Conservation (phyloP, 2,113 vertebrate genomes). For the Esox niger region DNA sequence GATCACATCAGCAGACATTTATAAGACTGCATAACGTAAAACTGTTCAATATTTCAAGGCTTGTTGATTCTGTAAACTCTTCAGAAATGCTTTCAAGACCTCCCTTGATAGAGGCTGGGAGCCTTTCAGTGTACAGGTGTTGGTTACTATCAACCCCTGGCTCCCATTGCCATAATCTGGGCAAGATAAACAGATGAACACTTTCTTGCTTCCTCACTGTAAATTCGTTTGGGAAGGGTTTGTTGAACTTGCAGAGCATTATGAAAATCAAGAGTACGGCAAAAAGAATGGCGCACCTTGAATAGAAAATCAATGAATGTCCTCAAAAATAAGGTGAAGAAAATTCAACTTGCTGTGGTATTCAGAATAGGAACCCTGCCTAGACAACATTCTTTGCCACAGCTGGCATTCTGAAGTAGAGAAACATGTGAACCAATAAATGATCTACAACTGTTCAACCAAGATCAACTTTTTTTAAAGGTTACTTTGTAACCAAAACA, state of each 20-base stretch:
- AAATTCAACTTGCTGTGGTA: no score
- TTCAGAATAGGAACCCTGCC: no score
- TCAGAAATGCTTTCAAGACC: constrained; percentile 61
- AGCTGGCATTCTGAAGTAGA: neutral
- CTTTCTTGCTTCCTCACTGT: no score
- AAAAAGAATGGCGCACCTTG: neutral
- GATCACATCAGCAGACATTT: constrained; percentile 33
- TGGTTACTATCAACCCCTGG: constrained; percentile 37
- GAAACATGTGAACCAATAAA: neutral
- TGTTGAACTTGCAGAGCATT: neutral
- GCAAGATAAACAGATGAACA: neutral
- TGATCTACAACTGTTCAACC: neutral
- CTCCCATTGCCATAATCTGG: no score
- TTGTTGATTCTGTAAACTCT: constrained; percentile 35
- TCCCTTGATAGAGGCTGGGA: constrained; percentile 38
- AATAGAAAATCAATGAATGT: neutral
- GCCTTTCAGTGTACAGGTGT: constrained; percentile 35
- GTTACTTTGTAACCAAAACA: neutral
- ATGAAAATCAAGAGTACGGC: constrained; percentile 11
- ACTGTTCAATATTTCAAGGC: constrained; percentile 63
- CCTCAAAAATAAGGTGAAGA: neutral
- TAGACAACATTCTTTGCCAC: no score
- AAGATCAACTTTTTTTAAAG: neutral
- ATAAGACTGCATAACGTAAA: constrained; percentile 35
- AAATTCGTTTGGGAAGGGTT: neutral